Evolutionary conservation across 2,888 invertebrate genomes (phyloP), one percentile per base, ranked within the genome.

Genomic region (Rhimphoctona megacephalus): DNA sequence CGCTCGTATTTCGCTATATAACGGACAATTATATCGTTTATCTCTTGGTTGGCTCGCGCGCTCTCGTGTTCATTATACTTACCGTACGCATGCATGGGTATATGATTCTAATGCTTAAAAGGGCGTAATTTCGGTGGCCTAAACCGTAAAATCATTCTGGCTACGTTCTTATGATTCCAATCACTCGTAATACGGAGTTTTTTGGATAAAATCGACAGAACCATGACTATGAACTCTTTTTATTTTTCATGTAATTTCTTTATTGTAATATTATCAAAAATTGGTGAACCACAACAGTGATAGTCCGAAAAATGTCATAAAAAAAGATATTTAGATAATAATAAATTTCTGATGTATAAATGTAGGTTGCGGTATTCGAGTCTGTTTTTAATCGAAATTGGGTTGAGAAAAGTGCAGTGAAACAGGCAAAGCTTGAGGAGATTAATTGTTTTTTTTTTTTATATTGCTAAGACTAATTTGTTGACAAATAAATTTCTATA

Each of bases 1-100:
- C 39, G 30, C 79, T 69, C 69, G 72, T 72, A 70, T 70, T 83
- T 83, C 64, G 49, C 77, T 69, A 69, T 79, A 72, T 89, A 89
- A 90, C 89, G 90, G 89, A 88, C 83, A 88, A 90, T 90, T 90
- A 90, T 89, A 89, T 88, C 88, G 83, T 89, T 88, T 88, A 90
- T 90, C 88, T 90, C 82, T 80, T 77, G 73, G 83, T 78, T 76
- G 79, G 82, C 83, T 81, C 85, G 82, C 67, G 80, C 74, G 43
- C 74, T 54, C 39, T 67, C 57, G 46, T 77, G 52, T 87, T 54
- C 67, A 66, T 72, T 81, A 73, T 66, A 73, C 52, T 39, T 73
- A 64, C 69, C 54, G 25, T 72, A 70, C 66, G 52, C 22, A 64
- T 46, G 52, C 22, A 64, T 30, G 46, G n/a, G 19, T 67, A 77